Evolutionary conservation across 2,888 invertebrate species (phyloP).

Genomic region (Ornithoptera priamus): DNA sequence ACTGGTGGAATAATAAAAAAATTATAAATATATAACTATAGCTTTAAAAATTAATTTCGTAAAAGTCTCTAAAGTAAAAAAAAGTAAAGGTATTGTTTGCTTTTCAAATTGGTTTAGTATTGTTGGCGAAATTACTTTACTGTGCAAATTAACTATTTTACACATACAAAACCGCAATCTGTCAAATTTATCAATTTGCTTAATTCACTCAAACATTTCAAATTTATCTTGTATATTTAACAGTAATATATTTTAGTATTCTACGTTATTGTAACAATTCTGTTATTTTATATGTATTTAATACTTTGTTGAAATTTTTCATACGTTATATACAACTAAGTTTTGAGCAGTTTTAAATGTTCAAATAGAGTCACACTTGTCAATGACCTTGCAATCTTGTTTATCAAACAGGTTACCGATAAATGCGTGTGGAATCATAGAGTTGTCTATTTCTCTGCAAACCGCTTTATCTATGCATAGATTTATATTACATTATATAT

Average conservation of each 20-base stretch:
- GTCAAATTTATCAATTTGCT: conserved; percentile 27
- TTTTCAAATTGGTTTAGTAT: conserved; percentile 3
- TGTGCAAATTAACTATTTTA: conserved; percentile 26
- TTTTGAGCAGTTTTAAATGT: neutral
- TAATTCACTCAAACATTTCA: conserved; percentile 25
- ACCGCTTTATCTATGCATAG: neutral
- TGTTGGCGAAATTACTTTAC: conserved; percentile 29
- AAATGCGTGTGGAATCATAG: conserved; percentile 30
- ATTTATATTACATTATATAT: neutral
- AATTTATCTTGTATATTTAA: neutral
- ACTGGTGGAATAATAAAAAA: neutral
- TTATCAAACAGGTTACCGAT: conserved; percentile 57
- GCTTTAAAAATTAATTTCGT: neutral
- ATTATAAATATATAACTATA: neutral
- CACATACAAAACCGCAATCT: conserved; percentile 13
- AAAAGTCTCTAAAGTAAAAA: neutral
- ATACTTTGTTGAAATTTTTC: neutral
- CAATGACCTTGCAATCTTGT: conserved; percentile 65
- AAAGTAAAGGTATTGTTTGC: neutral
- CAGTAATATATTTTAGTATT: neutral
- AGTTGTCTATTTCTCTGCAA: conserved; percentile 45
- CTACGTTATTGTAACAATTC: neutral
- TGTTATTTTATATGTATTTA: neutral
- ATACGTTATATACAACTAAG: neutral
- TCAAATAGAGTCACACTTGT: conserved; percentile 42